Base-by-base conservation (phyloP, 2,113 vertebrate genomes). In the Leuciscus idus region DNA sequence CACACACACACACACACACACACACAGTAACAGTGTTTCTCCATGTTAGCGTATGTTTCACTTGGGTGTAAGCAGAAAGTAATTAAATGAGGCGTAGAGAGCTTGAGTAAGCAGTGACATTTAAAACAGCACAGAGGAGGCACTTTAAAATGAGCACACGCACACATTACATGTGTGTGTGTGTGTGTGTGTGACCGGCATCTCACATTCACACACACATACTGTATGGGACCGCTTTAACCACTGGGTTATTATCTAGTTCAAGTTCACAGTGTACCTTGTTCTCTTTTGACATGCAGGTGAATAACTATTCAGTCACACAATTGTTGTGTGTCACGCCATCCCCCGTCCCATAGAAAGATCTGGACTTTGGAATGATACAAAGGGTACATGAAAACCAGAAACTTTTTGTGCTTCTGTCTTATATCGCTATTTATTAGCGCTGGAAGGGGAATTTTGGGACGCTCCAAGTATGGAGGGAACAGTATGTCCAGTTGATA, bases 401-500 rank as follows among this genome's bases (percentile, higher is more conserved):
- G 68, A 28, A 55, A 77, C 75, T 75, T 55, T 70, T 30, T 33
- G 55, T 52, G 57, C 64, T 78, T 33, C 78, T 64, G 43, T 80
- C 59, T 81, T 75, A 66, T 66, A 80, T 55, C 36, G 59, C 48
- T 33, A 68, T 23, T 43, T 36, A n/a, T 76, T 72, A 81, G 17
- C 11, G 3, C n/a, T 39, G 48, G 17, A 70, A 59, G 39, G 21
- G 17, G 23, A 72, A 72, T 78, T 61, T n/a, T 30, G 21, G 17
- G 11, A 57, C 33, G 6, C 33, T 52, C 30, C 66, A 57, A 70
- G 28, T 57, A 72, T 66, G 85, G 84, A n/a, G 36, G 46, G 90
- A 78, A 91, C 92, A 90, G 33, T 1, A 12, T 83, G 90, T 91
- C 28, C 79, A 72, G 57, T 84, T 83, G 50, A 59, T 46, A 19